Conservation (phyloP, 2,113 vertebrate species). For the Platanista minor region DNA sequence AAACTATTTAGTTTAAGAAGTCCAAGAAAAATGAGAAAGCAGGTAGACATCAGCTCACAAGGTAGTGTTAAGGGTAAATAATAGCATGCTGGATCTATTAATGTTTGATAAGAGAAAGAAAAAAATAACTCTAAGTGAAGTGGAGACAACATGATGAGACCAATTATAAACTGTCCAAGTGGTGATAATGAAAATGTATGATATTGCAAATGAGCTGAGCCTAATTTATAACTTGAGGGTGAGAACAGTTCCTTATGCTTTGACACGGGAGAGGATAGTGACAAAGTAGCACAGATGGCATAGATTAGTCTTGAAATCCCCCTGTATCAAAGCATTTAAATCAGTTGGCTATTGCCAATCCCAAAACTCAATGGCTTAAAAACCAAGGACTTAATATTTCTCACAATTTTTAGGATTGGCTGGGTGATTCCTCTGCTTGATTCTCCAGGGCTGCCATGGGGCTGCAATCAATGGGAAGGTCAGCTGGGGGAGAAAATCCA, state of each 20-base stretch:
- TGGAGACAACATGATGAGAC: not conserved
- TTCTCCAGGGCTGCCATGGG: accelerated
- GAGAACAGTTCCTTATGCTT: not conserved
- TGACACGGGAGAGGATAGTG: not conserved
- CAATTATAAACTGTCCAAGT: not conserved
- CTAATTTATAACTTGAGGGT: not conserved
- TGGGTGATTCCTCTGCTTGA: not conserved
- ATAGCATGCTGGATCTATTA: not conserved
- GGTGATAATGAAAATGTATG: not conserved
- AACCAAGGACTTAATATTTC: not conserved
- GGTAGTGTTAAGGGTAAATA: not conserved
- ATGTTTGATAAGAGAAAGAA: not conserved
- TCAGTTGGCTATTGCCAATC: not conserved
- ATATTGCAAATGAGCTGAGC: not conserved
- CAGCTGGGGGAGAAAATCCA: not conserved
- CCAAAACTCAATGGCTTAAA: not conserved
- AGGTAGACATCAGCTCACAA: not conserved
- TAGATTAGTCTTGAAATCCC: not conserved
- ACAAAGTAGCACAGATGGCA: not conserved
- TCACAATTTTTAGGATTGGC: not conserved
- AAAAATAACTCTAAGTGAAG: not conserved
- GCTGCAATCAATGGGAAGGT: not conserved
- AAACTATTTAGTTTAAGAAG: not conserved
- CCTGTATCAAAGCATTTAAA: not conserved
- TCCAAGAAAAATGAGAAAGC: not conserved